Conservation (phyloP, 2,113 vertebrate species). For the Gadus macrocephalus region DNA sequence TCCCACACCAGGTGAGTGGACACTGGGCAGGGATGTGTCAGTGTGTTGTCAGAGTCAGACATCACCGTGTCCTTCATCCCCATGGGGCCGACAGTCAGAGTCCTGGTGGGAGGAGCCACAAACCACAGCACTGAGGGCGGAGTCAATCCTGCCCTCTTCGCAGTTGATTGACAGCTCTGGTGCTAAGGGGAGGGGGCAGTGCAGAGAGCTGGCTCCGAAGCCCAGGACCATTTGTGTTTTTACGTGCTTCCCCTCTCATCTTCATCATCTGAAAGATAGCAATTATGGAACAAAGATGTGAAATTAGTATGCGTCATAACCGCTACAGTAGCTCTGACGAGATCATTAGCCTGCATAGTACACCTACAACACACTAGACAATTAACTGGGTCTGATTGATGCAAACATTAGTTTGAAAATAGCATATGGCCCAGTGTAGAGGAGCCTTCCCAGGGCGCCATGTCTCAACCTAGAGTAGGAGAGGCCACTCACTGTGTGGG, state of each 20-base stretch:
- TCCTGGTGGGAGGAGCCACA: slow-evolving; percentile 53
- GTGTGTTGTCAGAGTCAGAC: not conserved
- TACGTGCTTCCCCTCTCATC: slow-evolving; percentile 42
- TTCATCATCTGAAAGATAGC: slow-evolving; percentile 62
- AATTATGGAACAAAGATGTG: slow-evolving; percentile 34
- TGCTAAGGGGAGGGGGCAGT: slow-evolving; percentile 39
- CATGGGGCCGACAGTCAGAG: slow-evolving; percentile 47
- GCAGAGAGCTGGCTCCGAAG: slow-evolving; percentile 58
- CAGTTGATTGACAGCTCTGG: slow-evolving; percentile 55
- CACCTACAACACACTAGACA: no score
- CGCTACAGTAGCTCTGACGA: no score
- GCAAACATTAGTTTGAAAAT: no score
- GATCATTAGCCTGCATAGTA: no score
- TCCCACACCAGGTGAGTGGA: no score
- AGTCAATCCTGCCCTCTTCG: slow-evolving; percentile 52
- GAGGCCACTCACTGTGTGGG: no score
- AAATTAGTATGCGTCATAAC: slow-evolving; percentile 23
- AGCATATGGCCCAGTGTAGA: no score
- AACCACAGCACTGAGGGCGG: slow-evolving; percentile 49
- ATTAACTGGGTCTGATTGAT: no score
- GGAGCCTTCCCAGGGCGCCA: no score
- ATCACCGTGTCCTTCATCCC: not conserved
- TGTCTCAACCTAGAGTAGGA: no score
- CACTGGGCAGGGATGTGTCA: no score
- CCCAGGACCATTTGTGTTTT: slow-evolving; percentile 49